Percentiles rank a stretch among this genome's conserved stretches.
phyloP scores from a whole-genome alignment of 2,888 invertebrate genomes.

The Spodoptera picta region DNA sequence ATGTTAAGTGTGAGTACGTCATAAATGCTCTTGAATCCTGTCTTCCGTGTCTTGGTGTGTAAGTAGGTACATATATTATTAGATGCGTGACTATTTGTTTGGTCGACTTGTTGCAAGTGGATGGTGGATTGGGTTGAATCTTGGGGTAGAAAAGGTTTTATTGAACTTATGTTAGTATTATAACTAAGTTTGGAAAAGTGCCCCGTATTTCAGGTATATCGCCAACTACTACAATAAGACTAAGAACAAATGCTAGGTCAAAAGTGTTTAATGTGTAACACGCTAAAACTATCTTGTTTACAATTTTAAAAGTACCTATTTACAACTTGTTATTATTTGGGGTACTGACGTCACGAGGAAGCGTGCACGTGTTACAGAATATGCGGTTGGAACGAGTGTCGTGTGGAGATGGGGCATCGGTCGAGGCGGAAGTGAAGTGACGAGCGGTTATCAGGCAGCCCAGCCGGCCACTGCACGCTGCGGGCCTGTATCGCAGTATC shows the following conservation, averaged over 20 bases:
- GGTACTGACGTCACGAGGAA: neutral
- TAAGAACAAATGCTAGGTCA: neutral
- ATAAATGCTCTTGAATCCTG: constrained; percentile 3
- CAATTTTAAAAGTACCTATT: no score
- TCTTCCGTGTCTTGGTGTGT: no score
- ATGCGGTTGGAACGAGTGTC: constrained; percentile 2
- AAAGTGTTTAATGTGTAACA: constrained; percentile 33
- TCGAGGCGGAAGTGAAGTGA: constrained; percentile 62
- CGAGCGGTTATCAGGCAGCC: constrained; percentile 71
- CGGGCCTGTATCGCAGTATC: constrained; percentile 61
- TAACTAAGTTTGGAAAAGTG: no score
- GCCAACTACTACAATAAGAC: no score
- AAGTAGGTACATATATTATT: constrained; percentile 5
- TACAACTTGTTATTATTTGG: neutral
- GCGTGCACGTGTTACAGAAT: neutral
- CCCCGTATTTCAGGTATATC: no score
- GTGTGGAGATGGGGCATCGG: constrained; percentile 56
- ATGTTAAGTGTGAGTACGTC: constrained; percentile 23
- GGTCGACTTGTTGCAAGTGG: constrained; percentile 8
- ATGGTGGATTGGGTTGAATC: no score
- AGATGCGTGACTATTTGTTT: no score
- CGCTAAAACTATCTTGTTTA: constrained; percentile 12
- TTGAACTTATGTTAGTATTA: no score
- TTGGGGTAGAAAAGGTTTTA: no score
- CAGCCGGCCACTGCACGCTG: constrained; percentile 36